These are phyloP conservation scores for Gallirallus australis DNA, from an alignment of 2,797 vertebrate species.

Conservation along the genomic window DNA sequence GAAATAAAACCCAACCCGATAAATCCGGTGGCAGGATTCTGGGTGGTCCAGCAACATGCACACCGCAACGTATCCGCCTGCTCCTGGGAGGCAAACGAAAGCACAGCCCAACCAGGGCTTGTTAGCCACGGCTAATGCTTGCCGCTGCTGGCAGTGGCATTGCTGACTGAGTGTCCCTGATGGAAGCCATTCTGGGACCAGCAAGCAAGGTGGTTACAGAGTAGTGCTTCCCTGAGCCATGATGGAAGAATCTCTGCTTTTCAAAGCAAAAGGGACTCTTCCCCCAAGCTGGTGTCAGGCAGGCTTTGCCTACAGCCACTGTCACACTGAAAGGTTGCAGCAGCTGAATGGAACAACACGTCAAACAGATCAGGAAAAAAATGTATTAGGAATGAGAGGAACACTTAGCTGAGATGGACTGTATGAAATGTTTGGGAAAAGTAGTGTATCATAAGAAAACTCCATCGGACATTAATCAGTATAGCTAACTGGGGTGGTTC, in stretches of 20 bases:
- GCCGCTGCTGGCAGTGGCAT: neutral
- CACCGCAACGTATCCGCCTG: accelerated
- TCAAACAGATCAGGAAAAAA: neutral
- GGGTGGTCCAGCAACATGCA: neutral
- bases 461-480: neutral
- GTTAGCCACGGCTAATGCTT: neutral
- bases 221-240: neutral
- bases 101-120: accelerated
- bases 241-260: neutral
- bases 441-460: neutral
- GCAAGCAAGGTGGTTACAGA: accelerated
- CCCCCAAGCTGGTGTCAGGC: neutral
- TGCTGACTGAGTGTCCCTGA: neutral
- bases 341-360: neutral
- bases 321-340: neutral
- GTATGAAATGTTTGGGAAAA: neutral
- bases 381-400: neutral
- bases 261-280: neutral
- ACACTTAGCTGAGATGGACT: neutral
- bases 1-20: neutral
- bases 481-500: neutral
- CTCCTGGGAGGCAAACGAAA: neutral
- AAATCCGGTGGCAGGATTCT: neutral
- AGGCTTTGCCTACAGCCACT: neutral
- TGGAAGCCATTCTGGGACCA: neutral